Evolutionary conservation across 2,888 invertebrate genomes (phyloP).

Genomic region (Cecidostiba fungosa): DNA sequence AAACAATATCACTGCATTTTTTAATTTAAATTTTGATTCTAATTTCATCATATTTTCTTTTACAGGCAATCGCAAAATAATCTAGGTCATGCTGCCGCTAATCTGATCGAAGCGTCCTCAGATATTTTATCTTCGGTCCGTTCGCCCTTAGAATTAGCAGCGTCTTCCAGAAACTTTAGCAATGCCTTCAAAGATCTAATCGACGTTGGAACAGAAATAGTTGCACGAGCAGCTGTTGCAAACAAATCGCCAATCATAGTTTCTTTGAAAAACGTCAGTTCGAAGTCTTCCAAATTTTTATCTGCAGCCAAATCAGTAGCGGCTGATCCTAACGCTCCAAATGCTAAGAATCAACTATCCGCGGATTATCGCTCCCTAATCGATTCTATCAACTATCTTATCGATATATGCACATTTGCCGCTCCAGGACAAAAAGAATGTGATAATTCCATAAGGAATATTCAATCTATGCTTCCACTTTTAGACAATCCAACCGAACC

Average conservation of each 20-base stretch:
- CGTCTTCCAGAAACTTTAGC: conserved; percentile 89
- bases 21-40: neutral
- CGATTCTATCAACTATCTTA: conserved; percentile 94
- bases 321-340: conserved; percentile 93
- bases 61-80: conserved; percentile 91
- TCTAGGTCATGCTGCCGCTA: conserved; percentile 91
- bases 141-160: conserved; percentile 86
- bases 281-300: conserved; percentile 92
- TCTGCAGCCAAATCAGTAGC: conserved; percentile 94
- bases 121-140: conserved; percentile 90
- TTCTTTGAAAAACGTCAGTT: conserved; percentile 93
- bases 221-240: conserved; percentile 88
- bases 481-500: conserved; percentile 94
- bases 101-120: conserved; percentile 91
- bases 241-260: conserved; percentile 91
- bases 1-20: neutral
- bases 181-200: conserved; percentile 89
- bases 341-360: conserved; percentile 93
- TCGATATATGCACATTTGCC: conserved; percentile 93
- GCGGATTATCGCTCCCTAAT: conserved; percentile 95
- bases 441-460: conserved; percentile 95
- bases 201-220: conserved; percentile 91
- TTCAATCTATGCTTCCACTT: conserved; percentile 91
- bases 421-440: conserved; percentile 98
- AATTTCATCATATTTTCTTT: conserved; percentile 37